Conservation (phyloP, 35 echinoderm and acorn worm genomes). For the Ophioderma brevispina region DNA sequence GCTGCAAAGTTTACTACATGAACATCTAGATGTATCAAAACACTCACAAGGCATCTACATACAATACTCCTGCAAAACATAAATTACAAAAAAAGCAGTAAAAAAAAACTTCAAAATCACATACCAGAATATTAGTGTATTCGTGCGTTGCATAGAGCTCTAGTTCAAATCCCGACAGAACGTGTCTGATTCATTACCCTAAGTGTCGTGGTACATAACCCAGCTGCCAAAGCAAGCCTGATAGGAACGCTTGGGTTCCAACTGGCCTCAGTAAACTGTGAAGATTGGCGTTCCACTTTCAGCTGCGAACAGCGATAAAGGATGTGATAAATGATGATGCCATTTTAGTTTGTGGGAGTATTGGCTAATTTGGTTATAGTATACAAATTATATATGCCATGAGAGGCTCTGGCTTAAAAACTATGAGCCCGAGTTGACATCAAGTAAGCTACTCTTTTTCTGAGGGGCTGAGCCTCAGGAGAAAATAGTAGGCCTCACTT, state of each 20-base stretch:
- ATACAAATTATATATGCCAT: neutral
- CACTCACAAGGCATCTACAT: neutral
- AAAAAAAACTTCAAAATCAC: neutral
- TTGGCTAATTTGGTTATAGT: neutral
- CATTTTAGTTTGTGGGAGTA: neutral
- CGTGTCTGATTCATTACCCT: conserved; percentile 87
- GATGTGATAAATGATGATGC: neutral
- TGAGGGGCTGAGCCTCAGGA: neutral
- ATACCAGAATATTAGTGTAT: conserved; percentile 95
- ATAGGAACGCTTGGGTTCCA: conserved; percentile 58
- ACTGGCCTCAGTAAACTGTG: conserved; percentile 62
- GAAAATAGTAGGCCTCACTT: too few species aligned
- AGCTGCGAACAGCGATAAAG: conserved; percentile 29
- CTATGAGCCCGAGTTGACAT: neutral
- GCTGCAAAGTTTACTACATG: too few species aligned
- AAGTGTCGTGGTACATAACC: conserved; percentile 90
- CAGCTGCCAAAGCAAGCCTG: conserved; percentile 85
- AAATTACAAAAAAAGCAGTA: neutral
- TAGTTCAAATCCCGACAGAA: conserved; percentile 88
- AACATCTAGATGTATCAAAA: neutral
- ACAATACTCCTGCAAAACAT: neutral
- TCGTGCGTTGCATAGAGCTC: conserved; percentile 94
- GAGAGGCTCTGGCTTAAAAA: neutral
- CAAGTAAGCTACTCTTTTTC: neutral
- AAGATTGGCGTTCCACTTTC: conserved; percentile 72